These are phyloP conservation scores for Sebastes hopkinsi DNA, from an alignment of 2,797 vertebrate genomes.

Conservation along the genomic window DNA sequence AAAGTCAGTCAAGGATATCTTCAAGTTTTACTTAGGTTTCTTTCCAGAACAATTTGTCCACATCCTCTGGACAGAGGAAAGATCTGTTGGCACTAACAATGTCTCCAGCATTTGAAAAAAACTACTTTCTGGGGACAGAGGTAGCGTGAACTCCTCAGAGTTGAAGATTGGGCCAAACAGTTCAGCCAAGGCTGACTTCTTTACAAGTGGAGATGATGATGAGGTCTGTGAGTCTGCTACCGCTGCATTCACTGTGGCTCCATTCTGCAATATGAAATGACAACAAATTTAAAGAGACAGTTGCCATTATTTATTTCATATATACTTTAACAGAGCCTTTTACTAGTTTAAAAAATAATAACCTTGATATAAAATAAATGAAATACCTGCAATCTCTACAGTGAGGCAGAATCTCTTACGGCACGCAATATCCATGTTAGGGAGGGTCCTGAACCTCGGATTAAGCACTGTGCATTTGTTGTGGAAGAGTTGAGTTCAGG, in stretches of 20 bases:
- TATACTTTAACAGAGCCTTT: neutral
- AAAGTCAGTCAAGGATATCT: neutral
- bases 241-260: neutral
- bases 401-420: neutral
- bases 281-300: neutral
- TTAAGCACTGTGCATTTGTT: neutral
- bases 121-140: neutral
- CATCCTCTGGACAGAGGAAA: neutral
- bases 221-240: neutral
- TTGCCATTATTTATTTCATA: neutral
- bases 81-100: neutral
- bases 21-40: neutral
- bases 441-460: neutral
- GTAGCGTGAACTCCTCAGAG: neutral
- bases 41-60: neutral
- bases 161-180: neutral
- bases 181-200: neutral
- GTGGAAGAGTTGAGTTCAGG: neutral
- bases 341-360: neutral
- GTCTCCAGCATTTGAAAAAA: neutral
- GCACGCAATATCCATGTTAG: neutral
- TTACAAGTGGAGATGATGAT: neutral
- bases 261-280: neutral
- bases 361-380: neutral
- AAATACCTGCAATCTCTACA: neutral